phyloP scores from a whole-genome alignment of 2,113 vertebrate genomes.

The Mugil cephalus region DNA sequence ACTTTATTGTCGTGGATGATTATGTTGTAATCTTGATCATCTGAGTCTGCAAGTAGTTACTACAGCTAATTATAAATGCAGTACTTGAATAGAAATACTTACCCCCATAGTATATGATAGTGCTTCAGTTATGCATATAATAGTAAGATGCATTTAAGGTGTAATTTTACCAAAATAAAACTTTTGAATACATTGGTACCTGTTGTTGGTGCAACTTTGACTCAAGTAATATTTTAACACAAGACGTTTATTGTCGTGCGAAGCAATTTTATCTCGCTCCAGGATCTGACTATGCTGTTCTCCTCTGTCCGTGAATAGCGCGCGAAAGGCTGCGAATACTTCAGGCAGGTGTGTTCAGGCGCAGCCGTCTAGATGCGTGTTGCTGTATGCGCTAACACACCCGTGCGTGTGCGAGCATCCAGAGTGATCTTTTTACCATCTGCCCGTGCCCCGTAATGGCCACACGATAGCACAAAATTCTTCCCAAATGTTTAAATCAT shows the following conservation, averaged over 20 bases:
- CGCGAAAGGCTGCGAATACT: constrained; percentile 5
- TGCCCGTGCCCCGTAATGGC: constrained; percentile 64
- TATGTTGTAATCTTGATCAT: no score
- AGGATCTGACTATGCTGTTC: background rate
- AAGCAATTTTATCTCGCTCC: background rate
- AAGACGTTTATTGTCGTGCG: background rate
- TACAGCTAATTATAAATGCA: no score
- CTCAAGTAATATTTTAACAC: background rate
- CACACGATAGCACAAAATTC: constrained; percentile 73
- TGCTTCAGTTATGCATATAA: no score
- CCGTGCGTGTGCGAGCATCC: constrained; percentile 16
- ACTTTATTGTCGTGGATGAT: no score
- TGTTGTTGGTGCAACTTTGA: background rate
- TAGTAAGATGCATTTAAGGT: no score
- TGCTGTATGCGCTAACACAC: constrained; percentile 17
- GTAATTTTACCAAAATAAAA: no score
- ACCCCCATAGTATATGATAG: no score
- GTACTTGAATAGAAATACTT: no score
- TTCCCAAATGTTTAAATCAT: constrained; percentile 75
- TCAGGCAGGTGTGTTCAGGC: constrained; percentile 17
- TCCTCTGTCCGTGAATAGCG: no score
- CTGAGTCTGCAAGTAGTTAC: no score
- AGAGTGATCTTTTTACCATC: constrained; percentile 42
- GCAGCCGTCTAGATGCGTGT: constrained; percentile 21
- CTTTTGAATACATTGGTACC: background rate